Conservation (phyloP, 2,797 vertebrate species). For the Sebastes trivittatus region DNA sequence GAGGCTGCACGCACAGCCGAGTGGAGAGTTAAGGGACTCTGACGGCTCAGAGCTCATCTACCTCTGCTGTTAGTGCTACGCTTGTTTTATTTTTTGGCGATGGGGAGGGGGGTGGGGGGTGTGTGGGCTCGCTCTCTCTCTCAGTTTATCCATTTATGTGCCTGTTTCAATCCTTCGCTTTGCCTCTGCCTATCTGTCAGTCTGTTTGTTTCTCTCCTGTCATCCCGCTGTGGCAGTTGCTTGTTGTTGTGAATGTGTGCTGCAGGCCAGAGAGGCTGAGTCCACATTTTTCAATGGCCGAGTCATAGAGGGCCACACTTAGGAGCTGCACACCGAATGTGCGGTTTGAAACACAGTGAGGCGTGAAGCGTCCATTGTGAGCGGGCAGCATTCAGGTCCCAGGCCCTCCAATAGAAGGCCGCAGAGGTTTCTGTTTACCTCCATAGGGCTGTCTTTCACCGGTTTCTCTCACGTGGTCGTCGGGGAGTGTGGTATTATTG, state of each 20-base stretch:
- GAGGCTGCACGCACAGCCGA: conserved; percentile 26
- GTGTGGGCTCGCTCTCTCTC: background rate
- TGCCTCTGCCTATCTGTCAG: conserved; percentile 8
- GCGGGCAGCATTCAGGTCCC: conserved; percentile 59
- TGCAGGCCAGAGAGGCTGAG: conserved; percentile 70
- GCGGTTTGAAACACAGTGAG: conserved; percentile 69
- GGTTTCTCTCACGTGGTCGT: conserved; percentile 41
- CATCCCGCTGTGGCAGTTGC: background rate
- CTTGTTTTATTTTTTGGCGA: conserved; percentile 23
- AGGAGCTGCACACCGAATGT: conserved; percentile 61
- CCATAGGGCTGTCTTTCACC: conserved; percentile 54
- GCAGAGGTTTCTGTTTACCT: conserved; percentile 71
- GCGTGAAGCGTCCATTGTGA: conserved; percentile 75
- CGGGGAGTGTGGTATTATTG: conserved; percentile 39
- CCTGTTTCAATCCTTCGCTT: conserved; percentile 20
- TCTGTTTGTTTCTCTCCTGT: conserved; percentile 27
- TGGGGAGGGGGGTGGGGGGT: background rate
- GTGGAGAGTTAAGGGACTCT: conserved; percentile 38
- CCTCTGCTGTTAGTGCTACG: conserved; percentile 18
- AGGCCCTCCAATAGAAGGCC: conserved; percentile 58
- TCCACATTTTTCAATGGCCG: conserved; percentile 68
- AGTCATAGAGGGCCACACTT: conserved; percentile 61
- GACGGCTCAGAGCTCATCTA: conserved; percentile 44
- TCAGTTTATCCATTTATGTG: conserved; percentile 28
- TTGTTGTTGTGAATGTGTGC: conserved; percentile 58